A percentile compares a stretch with the other conserved stretches of the same genome.
Evolutionary conservation across 2,113 vertebrate species (phyloP).

Genomic region (Lucifuga dentata): DNA sequence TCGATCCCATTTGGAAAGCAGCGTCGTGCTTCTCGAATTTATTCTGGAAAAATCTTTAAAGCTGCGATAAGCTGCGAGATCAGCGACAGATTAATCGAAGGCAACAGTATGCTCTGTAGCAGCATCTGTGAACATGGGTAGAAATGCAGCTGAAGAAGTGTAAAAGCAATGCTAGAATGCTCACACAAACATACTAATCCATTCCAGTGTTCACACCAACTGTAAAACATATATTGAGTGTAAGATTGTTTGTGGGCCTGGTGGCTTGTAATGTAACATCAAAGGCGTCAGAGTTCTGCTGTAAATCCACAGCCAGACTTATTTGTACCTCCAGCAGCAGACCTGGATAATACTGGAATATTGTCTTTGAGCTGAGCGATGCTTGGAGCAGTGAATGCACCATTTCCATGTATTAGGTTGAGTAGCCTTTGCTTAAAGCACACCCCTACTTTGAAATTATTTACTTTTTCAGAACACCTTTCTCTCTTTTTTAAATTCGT

Average conservation of each 20-base stretch:
- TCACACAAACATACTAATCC: conserved; percentile 10
- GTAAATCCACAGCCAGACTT: conserved; percentile 12
- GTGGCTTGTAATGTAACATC: conserved; percentile 2
- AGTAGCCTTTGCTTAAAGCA: neutral
- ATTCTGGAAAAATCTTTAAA: conserved; percentile 37
- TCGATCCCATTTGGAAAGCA: conserved; percentile 20
- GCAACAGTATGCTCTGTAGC: neutral
- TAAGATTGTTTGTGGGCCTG: neutral
- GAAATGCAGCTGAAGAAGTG: neutral
- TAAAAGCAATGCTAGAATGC: neutral
- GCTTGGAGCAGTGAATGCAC: conserved; percentile 4
- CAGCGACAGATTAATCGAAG: conserved; percentile 19
- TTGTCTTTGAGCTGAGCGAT: neutral
- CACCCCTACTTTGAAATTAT: conserved; percentile 3
- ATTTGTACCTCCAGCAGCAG: conserved; percentile 1
- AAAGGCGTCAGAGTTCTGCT: neutral
- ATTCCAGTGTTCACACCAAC: neutral
- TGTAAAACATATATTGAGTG: neutral
- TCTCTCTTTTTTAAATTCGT: conserved; percentile 4
- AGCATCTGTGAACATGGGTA: neutral
- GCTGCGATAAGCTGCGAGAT: conserved; percentile 42
- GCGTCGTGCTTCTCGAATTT: conserved; percentile 24
- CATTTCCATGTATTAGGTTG: conserved; percentile 16
- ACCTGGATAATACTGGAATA: conserved; percentile 7
- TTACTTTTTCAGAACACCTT: neutral